Evolutionary conservation across 2,113 vertebrate species (phyloP), one percentile per base, ranked within the genome.

Genomic region (Erythrocercus mccallii): DNA sequence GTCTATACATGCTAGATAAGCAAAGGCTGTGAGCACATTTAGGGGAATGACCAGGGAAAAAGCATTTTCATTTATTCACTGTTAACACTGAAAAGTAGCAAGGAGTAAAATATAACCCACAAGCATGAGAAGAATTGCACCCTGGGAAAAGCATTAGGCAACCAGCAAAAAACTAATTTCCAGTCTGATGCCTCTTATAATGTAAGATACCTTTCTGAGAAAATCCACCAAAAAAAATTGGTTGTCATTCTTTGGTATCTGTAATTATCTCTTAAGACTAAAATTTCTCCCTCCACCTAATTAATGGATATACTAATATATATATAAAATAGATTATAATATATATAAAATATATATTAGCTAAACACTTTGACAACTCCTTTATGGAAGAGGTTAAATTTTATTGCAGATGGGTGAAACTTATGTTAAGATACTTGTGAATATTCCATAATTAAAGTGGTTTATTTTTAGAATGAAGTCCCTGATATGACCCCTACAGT

Each of bases 51-150:
- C 35, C 33, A 83, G 70, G 35, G 53, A 64, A 90, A 93, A 96
- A 18, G 6, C 25, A 58, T 87, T 95, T 94, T 79, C 28, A 19
- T 87, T 93, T 94, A 81, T 92, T 91, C 62, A 76, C 66, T 89
- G 44, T 38, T 92, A 87, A 7, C 60, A 61, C 25, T 31, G 44
- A 80, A 82, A 85, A 86, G 27, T 64, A 86, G 51, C 60, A 83
- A 87, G 77, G n/a, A 95, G 11, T 85, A 83, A 93, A 95, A 89
- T 86, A 93, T 35, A 66, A 77, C 40, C 58, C 78, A 82, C 24
- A 53, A 77, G 27, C 28, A 69, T 21, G 38, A 86, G 56, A 62
- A 15, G 13, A 12, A 47, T 80, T 12, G 25, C 50, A 68, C 21
- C 8, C 35, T 35, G 85, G 77, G 27, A 96, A 85, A 57, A 15